Base-by-base conservation (phyloP, 1,140 invertebrate species). In the Vanessa tameamea region DNA sequence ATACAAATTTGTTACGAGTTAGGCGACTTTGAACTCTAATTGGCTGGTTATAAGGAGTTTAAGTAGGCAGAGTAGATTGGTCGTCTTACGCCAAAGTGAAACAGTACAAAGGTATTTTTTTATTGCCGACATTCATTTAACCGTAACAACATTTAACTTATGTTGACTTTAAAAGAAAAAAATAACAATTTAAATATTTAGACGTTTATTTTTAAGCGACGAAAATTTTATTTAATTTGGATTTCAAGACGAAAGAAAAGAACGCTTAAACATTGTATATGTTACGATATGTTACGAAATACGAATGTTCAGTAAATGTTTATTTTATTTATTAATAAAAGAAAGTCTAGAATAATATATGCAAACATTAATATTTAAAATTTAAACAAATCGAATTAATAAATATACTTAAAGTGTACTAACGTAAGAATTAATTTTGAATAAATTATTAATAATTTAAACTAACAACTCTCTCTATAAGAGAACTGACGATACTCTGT, bases 81-180 rank as follows among this genome's bases (percentile, higher is more conserved):
- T 0, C 12, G 7, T 65, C 11, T 65, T 14, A 14, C 43, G 43
- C 43, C 64, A 65, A 50, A 65, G 47, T 65, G 23, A 65, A 20
- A 26, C n/a, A 48, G 47, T 65, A 65, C 64, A 50, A 65, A 65
- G 47, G 48, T 16, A 47, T 15, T n/a, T 31, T 64, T 64, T 64
- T 64, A 26, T 65, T 65, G 47, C n/a, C 47, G 23, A 48, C 64
- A 65, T 14, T 65, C 20, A 65, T 65, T 65, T 65, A 65, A 65
- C 16, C 64, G 64, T 47, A 65, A 65, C 64, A 51, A 66, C 50
- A 66, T 51, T 51, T 65, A 65, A 37, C 48, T 66, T 65, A 23
- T 65, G 47, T 23, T 31, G 48, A 43, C 50, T 53, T 67, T 53
- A 16, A 53, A 15, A 53, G 8, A 53, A 53, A 53, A 53, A 53